A percentile compares a stretch with the other conserved stretches of the same genome.
Conservation (phyloP, 2,113 vertebrate species). For the Actenoides lindsayi region DNA sequence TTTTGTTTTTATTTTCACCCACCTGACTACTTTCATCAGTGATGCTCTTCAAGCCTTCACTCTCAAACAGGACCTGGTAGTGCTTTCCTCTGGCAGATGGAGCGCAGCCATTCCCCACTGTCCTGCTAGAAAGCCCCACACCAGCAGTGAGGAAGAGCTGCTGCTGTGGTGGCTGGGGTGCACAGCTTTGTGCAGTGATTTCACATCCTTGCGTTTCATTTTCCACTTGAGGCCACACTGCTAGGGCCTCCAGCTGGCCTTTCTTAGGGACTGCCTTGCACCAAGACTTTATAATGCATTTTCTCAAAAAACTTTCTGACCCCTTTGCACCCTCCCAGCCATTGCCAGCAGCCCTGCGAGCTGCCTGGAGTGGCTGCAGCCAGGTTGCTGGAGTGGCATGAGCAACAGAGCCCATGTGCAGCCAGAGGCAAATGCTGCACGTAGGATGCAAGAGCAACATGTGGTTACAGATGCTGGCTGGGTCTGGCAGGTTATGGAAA, state of each 20-base stretch:
- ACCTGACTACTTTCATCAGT: not conserved
- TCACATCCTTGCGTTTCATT: not conserved
- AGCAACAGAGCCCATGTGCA: rapidly evolving
- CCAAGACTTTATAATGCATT: not conserved
- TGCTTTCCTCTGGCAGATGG: not conserved
- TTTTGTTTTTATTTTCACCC: not conserved
- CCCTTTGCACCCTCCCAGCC: not conserved
- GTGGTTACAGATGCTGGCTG: not conserved
- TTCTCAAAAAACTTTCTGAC: not conserved
- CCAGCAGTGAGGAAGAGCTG: not conserved
- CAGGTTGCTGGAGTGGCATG: rapidly evolving
- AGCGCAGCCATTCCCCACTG: not conserved
- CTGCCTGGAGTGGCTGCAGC: not conserved
- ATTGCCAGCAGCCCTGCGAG: rapidly evolving
- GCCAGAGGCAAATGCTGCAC: not conserved
- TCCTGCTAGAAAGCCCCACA: not conserved
- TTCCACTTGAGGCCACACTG: not conserved
- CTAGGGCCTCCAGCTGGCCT: not conserved
- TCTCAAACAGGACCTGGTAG: not conserved
- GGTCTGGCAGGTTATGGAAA: not conserved
- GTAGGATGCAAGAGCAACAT: not conserved
- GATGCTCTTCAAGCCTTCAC: not conserved
- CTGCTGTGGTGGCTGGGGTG: not conserved
- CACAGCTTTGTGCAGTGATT: not conserved
- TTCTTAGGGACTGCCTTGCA: not conserved